These are phyloP conservation scores for Pica pica DNA, from an alignment of 2,113 vertebrate species.

Conservation along the genomic window DNA sequence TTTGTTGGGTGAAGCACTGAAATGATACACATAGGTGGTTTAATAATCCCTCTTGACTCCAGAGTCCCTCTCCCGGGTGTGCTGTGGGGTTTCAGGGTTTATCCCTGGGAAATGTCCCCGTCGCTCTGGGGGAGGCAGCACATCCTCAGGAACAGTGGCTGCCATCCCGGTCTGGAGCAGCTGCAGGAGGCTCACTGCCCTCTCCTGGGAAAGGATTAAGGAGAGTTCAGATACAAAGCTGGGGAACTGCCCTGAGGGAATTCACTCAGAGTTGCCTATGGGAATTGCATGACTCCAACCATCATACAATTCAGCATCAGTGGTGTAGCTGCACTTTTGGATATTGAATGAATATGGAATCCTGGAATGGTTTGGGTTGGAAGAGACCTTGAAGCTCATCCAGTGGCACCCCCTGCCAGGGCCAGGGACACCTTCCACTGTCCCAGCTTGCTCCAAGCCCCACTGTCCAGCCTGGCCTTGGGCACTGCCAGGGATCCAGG, in stretches of 20 bases:
- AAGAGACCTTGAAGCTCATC: neutral
- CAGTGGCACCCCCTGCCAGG: neutral
- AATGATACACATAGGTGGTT: rapidly evolving
- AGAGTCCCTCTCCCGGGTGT: rapidly evolving
- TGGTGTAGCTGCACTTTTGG: neutral
- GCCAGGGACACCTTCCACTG: neutral
- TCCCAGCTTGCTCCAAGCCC: neutral
- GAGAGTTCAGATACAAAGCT: neutral
- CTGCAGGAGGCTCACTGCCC: neutral
- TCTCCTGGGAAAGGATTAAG: neutral
- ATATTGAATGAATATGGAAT: neutral
- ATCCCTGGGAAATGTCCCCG: neutral
- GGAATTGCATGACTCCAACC: neutral
- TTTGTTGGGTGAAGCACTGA: neutral
- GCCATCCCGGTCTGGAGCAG: rapidly evolving
- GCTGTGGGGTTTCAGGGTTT: neutral
- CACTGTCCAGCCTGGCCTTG: rapidly evolving
- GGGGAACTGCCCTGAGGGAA: neutral
- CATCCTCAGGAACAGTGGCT: neutral
- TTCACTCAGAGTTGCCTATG: neutral
- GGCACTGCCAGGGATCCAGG: neutral
- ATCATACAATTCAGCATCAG: neutral
- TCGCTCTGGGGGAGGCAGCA: neutral
- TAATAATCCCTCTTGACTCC: neutral
- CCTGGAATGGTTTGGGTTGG: neutral